Conservation (phyloP, 2,797 vertebrate species). For the Pangasius larnaudii region DNA sequence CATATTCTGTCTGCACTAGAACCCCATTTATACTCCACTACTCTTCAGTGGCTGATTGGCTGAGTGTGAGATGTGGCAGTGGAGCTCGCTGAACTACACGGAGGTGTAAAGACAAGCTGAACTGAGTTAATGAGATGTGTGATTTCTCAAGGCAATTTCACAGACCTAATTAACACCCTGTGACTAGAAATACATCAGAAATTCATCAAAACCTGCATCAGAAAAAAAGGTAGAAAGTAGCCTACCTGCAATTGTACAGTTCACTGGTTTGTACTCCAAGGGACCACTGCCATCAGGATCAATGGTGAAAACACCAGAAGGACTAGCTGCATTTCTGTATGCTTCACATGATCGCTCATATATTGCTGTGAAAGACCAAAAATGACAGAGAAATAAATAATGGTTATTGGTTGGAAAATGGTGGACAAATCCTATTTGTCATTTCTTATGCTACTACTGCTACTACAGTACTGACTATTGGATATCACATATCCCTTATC, state of each 20-base stretch:
- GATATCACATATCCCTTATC: not conserved
- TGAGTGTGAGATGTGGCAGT: conserved; percentile 42
- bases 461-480: not conserved
- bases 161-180: conserved; percentile 40
- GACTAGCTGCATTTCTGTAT: conserved; percentile 54
- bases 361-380: conserved; percentile 51
- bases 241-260: conserved; percentile 54
- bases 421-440: not conserved
- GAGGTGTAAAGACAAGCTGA: conserved; percentile 38
- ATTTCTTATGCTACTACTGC: not conserved
- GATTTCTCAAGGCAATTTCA: conserved; percentile 42
- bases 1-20: not conserved
- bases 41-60: conserved; percentile 12
- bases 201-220: not conserved
- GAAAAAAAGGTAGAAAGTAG: not conserved
- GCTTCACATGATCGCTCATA: conserved; percentile 60
- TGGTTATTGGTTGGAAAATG: not conserved
- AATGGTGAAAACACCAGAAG: conserved; percentile 53
- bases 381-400: not conserved
- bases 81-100: conserved; percentile 36
- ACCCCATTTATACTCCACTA: not conserved
- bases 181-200: conserved; percentile 10
- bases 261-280: conserved; percentile 52
- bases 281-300: conserved; percentile 59
- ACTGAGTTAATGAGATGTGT: conserved; percentile 52